Conservation (phyloP, 2,888 invertebrate genomes). For the Liposcelis brunnea region DNA sequence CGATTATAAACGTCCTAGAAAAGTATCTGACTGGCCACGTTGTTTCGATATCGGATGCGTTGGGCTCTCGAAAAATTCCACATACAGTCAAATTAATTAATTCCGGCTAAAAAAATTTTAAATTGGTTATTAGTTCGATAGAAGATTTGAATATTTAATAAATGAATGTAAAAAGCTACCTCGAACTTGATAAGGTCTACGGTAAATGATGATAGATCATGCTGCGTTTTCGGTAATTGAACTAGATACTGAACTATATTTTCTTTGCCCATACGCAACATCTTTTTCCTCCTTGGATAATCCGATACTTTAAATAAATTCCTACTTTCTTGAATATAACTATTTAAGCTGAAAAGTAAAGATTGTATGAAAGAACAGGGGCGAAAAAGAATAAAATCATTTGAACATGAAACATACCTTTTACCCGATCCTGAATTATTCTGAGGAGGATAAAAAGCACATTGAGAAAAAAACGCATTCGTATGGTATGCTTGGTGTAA, state of each 20-base stretch:
- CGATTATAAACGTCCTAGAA: slow-evolving; percentile 58
- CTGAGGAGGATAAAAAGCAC: slow-evolving; percentile 32
- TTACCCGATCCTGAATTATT: slow-evolving; percentile 16
- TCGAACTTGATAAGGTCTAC: slow-evolving; percentile 69
- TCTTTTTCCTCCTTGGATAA: slow-evolving; percentile 40
- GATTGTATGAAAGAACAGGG: too few species aligned
- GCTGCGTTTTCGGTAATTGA: slow-evolving; percentile 68
- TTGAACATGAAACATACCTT: slow-evolving; percentile 18
- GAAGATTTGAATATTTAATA: too few species aligned
- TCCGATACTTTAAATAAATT: slow-evolving; percentile 46
- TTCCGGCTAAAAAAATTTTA: slow-evolving; percentile 36
- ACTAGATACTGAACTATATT: slow-evolving; percentile 67
- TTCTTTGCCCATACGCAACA: slow-evolving; percentile 54
- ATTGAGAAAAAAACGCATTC: slow-evolving; percentile 53
- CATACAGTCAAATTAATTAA: slow-evolving; percentile 67
- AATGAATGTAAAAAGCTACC: slow-evolving; percentile 26
- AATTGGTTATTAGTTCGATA: slow-evolving; percentile 4
- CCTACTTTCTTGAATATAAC: slow-evolving; percentile 45
- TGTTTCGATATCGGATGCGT: slow-evolving; percentile 26
- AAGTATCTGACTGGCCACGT: slow-evolving; percentile 44
- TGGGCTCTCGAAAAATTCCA: slow-evolving; percentile 65
- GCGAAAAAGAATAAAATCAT: slow-evolving; percentile 3
- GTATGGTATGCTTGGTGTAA: slow-evolving; percentile 80
- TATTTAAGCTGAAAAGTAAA: slow-evolving; percentile 31
- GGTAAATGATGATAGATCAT: slow-evolving; percentile 72